Evolutionary conservation across 2,797 vertebrate genomes (phyloP), one percentile per base, ranked within the genome.

Genomic region (Pristis pectinata): DNA sequence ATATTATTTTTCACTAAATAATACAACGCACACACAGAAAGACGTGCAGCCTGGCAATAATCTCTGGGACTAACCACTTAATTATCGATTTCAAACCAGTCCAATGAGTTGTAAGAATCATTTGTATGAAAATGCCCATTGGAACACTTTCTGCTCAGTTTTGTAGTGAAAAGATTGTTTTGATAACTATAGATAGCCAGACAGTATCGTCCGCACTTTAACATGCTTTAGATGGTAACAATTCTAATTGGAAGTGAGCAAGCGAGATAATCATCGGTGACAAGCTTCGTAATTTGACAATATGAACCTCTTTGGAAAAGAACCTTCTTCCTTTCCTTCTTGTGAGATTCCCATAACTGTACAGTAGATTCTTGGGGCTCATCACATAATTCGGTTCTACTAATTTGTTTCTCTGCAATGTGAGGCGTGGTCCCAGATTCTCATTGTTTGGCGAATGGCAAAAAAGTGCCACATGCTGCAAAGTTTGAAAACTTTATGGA

Each of bases 21-120:
- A 37, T 44, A 44, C 64, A 34, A 64, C 17, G 70, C 30, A 41
- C 4, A 64, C 61, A 37, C 6, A 22, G 5, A 67, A 41, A 92
- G 24, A 10, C 9, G 22, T 44, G n/a, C 15, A 64, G 61, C 37
- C 67, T 92, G 22, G 37, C 34, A 92, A 70, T 22, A 9, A 11
- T 27, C 41, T n/a, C 56, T 61, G 6, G 8, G 89, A 70, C 17
- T 59, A 19, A 64, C 17, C 3, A 9, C 15, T 67, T 41, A 92
- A 64, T n/a, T 67, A 91, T 91, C 87, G 34, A 61, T 91, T 91
- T 87, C 87, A 91, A 34, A 61, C 41, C 37, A 67, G n/a, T 27
- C 7, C 1, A 41, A 34, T 24, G 56, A 91, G 87, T 64, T 91
- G 30, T 22, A 80, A 22, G 79, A 44, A 15, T 17, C 44, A 19